phyloP scores from a whole-genome alignment of 2,797 vertebrate genomes.

The Onychomys leucogaster region DNA sequence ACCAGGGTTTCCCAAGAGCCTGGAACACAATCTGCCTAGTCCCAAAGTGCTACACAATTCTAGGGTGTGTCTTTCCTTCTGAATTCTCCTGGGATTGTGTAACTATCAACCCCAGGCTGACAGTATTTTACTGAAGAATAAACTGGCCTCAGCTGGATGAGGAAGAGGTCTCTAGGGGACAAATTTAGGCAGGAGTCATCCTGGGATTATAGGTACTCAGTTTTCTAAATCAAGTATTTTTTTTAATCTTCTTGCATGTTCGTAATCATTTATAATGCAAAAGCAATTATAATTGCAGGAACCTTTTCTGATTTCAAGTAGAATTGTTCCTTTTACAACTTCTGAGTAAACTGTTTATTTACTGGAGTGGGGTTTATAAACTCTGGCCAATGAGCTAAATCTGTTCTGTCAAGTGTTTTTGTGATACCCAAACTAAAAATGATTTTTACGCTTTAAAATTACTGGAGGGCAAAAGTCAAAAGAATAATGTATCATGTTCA shows the following conservation, averaged over 20 bases:
- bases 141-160: background rate
- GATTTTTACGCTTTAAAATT: conserved; percentile 22
- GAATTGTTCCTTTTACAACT: background rate
- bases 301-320: background rate
- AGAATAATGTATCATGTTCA: background rate
- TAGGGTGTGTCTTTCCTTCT: background rate
- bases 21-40: background rate
- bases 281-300: background rate
- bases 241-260: background rate
- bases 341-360: background rate
- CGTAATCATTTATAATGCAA: background rate
- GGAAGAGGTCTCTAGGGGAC: background rate
- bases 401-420: background rate
- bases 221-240: background rate
- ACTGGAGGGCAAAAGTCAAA: background rate
- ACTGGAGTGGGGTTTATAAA: background rate
- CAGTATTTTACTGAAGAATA: conserved; percentile 1
- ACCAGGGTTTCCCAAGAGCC: background rate
- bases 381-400: background rate
- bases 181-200: background rate
- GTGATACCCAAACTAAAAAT: background rate
- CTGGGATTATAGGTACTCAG: background rate
- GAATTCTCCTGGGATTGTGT: background rate
- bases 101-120: background rate
- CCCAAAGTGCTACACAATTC: background rate